phyloP scores from a whole-genome alignment of 1,140 invertebrate genomes.

The Bathynomus jamesi region DNA sequence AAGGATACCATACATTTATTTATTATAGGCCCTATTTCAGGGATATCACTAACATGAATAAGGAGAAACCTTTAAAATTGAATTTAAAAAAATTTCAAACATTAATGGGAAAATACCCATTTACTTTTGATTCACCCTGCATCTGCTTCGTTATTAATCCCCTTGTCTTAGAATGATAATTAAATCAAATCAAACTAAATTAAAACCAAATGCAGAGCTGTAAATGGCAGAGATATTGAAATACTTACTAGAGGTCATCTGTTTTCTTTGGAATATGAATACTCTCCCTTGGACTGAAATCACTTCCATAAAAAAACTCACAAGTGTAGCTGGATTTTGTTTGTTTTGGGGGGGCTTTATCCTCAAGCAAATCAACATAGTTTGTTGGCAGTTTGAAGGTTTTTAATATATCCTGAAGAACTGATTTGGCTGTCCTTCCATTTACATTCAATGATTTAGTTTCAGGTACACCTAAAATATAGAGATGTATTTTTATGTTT shows the following conservation, averaged over 20 bases:
- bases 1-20: too few species aligned
- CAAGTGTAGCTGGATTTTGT: constrained; percentile 24
- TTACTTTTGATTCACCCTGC: too few species aligned
- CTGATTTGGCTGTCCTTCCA: constrained; percentile 49
- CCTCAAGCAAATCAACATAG: constrained; percentile 59
- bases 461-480: constrained; percentile 6
- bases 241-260: constrained; percentile 21
- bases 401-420: constrained; percentile 67
- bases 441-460: constrained; percentile 14
- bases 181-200: too few species aligned
- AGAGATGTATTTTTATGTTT: background rate
- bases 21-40: too few species aligned
- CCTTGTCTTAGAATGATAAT: too few species aligned
- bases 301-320: constrained; percentile 20
- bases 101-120: too few species aligned
- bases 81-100: too few species aligned
- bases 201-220: too few species aligned
- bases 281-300: constrained; percentile 10
- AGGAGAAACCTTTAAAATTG: too few species aligned
- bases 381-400: constrained; percentile 73
- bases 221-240: too few species aligned
- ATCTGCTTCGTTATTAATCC: too few species aligned
- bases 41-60: too few species aligned
- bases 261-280: background rate
- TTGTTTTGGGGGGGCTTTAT: constrained; percentile 19